Percentiles rank a stretch among this genome's conserved stretches.
These are phyloP conservation scores for Aphodius sticticus DNA, from an alignment of 2,888 invertebrate genomes.

Conservation along the genomic window DNA sequence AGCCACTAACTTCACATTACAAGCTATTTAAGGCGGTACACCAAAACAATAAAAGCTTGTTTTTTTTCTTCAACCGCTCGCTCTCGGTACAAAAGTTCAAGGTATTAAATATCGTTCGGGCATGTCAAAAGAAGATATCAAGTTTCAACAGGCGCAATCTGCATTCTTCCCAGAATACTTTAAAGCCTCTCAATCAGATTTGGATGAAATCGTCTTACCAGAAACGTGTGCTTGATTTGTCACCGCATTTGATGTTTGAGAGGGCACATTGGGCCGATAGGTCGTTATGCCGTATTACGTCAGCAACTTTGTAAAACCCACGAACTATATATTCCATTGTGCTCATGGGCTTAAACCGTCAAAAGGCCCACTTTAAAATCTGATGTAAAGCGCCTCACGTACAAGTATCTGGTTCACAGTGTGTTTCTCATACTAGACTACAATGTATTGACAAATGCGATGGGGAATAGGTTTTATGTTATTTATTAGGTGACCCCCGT, in stretches of 20 bases:
- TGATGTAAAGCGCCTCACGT: neutral
- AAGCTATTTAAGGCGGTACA: neutral
- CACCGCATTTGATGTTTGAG: neutral
- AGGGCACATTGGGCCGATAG: neutral
- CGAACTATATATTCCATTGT: neutral
- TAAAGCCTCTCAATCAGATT: neutral
- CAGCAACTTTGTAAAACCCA: conserved; percentile 4
- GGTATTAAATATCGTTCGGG: neutral
- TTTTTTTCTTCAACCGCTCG: neutral
- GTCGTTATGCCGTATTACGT: neutral
- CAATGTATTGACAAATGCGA: neutral
- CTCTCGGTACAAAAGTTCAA: neutral
- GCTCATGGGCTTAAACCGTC: neutral
- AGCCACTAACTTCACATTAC: neutral
- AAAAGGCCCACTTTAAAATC: neutral
- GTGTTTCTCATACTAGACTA: neutral
- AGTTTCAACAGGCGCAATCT: neutral
- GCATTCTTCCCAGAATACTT: neutral
- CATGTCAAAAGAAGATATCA: neutral
- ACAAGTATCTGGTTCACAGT: neutral
- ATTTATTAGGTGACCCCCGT: neutral
- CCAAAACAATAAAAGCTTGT: neutral
- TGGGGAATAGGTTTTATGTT: conserved; percentile 4
- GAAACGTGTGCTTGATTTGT: neutral
- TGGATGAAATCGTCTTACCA: neutral